These are phyloP conservation scores for Trachythela sp. DNA, from an alignment of 64 coral and sea anemone species.

Conservation along the genomic window DNA sequence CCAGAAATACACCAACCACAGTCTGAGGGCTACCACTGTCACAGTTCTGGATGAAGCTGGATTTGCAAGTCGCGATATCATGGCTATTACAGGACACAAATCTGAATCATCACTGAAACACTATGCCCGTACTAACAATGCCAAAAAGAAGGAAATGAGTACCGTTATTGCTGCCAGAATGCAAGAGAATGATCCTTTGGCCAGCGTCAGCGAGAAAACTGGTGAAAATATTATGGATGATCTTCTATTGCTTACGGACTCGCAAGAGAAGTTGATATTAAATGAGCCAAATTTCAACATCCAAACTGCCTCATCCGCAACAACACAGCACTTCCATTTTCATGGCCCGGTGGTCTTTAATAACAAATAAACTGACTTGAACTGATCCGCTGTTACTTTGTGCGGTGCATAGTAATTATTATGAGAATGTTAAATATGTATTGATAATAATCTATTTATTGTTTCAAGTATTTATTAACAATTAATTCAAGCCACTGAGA, in stretches of 20 bases:
- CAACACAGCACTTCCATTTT: neutral
- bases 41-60: neutral
- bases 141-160: neutral
- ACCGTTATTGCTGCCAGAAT: neutral
- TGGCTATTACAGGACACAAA: neutral
- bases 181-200: neutral
- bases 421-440: neutral
- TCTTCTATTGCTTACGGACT: neutral
- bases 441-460: too few species aligned
- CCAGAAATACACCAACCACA: neutral
- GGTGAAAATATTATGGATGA: neutral
- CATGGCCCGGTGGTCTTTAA: neutral
- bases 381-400: too few species aligned
- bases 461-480: too few species aligned
- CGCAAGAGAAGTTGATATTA: neutral
- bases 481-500: too few species aligned
- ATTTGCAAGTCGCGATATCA: neutral
- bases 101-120: neutral
- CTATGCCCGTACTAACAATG: neutral
- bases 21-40: neutral
- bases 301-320: neutral
- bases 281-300: neutral
- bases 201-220: neutral
- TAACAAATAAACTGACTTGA: neutral
- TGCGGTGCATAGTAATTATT: too few species aligned